These are phyloP conservation scores for Drepana arcuata DNA, from an alignment of 1,140 invertebrate species.

Conservation along the genomic window DNA sequence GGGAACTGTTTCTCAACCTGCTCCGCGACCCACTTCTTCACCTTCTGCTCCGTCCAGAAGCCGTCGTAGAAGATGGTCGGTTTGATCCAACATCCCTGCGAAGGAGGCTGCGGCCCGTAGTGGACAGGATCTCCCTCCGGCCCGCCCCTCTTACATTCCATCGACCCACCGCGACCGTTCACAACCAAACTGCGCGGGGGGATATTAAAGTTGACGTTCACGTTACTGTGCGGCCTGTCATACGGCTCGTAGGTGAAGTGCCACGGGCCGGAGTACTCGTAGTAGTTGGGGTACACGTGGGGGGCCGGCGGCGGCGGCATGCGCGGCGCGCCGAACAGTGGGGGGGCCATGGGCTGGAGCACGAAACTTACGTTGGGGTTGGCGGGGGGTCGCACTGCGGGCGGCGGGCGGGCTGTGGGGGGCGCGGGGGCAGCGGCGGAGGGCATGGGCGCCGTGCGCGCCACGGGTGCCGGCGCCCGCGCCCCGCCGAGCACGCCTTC, in stretches of 20 bases:
- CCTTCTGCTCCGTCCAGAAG: conserved; percentile 70
- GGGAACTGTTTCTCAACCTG: conserved; percentile 64
- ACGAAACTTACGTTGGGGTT: conserved; percentile 67
- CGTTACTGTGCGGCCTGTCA: conserved; percentile 43
- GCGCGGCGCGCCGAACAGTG: conserved; percentile 36
- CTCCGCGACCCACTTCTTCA: conserved; percentile 68
- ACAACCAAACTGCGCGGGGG: conserved; percentile 56
- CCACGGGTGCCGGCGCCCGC: conserved; percentile 7
- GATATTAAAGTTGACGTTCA: conserved; percentile 57
- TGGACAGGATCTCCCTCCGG: conserved; percentile 13
- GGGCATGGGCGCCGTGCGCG: conserved; percentile 6
- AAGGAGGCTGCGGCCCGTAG: conserved; percentile 22
- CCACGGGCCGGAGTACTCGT: conserved; percentile 54
- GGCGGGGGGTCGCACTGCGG: conserved; percentile 18
- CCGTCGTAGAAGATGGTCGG: conserved; percentile 69
- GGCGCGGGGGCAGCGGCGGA: conserved; percentile 4
- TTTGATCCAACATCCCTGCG: conserved; percentile 63
- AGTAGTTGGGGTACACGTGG: conserved; percentile 48
- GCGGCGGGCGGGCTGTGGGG: conserved; percentile 10
- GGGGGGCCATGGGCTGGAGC: conserved; percentile 52
- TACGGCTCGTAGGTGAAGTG: conserved; percentile 56
- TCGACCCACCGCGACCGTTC: conserved; percentile 31
- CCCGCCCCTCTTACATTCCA: conserved; percentile 39
- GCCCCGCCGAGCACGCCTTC: conserved; percentile 1
- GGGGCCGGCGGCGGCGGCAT: conserved; percentile 25